These are phyloP conservation scores for Chrysomallon squamiferum DNA, from an alignment of 1,140 invertebrate species.

Conservation along the genomic window DNA sequence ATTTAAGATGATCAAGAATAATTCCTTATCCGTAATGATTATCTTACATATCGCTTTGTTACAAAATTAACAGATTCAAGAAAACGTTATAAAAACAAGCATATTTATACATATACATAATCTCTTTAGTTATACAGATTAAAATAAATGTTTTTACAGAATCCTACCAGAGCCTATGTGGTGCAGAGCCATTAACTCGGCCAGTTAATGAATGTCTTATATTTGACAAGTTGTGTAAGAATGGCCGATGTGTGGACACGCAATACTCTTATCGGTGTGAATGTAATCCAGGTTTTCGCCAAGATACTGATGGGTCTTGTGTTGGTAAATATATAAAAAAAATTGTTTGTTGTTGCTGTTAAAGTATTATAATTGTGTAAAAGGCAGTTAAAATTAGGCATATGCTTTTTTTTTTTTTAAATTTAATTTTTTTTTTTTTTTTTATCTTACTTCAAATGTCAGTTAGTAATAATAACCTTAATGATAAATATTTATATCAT, in stretches of 20 bases:
- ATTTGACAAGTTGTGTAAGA: slow-evolving; percentile 78
- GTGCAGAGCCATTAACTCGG: neutral
- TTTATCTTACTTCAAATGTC: neutral
- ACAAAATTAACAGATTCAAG: too few species aligned
- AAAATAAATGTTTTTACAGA: too few species aligned
- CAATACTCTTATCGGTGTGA: slow-evolving; percentile 75
- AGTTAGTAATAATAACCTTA: neutral
- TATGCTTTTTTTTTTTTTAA: too few species aligned
- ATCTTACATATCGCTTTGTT: too few species aligned
- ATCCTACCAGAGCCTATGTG: slow-evolving; percentile 58
- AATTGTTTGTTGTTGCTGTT: too few species aligned
- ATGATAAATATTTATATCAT: neutral
- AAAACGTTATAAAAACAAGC: too few species aligned
- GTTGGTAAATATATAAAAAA: slow-evolving; percentile 29
- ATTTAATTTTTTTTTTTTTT: neutral
- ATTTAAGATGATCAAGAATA: too few species aligned
- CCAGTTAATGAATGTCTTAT: slow-evolving; percentile 67
- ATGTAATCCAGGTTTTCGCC: slow-evolving; percentile 81
- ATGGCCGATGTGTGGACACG: slow-evolving; percentile 80
- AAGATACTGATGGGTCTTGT: slow-evolving; percentile 70
- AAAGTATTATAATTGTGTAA: too few species aligned
- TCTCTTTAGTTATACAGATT: too few species aligned
- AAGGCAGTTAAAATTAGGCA: too few species aligned
- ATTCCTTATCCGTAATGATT: too few species aligned
- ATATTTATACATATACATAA: too few species aligned